Conservation (phyloP, 1,140 invertebrate genomes). For the Drosophila teissieri region DNA sequence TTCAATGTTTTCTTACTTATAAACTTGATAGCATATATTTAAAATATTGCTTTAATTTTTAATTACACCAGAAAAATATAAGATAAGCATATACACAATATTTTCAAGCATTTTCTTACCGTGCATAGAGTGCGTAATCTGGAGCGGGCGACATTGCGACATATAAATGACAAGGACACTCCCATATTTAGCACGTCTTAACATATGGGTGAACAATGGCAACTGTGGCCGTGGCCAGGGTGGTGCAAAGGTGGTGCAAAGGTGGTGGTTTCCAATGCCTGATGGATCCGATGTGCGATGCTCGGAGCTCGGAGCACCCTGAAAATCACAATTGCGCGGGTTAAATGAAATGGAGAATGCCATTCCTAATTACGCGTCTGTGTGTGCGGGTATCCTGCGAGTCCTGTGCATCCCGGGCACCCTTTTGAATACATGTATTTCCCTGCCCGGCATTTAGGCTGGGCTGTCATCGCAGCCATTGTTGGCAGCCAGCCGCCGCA, state of each 20-base stretch:
- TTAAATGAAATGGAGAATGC: constrained; percentile 84
- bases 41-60: no score
- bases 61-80: no score
- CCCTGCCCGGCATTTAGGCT: constrained; percentile 53
- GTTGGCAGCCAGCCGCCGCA: constrained; percentile 59
- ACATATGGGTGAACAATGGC: constrained; percentile 63
- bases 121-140: constrained; percentile 45
- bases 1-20: no score
- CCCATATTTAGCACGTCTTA: constrained; percentile 84
- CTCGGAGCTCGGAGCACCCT: constrained; percentile 51
- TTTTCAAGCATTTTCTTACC: not conserved
- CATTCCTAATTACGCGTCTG: constrained; percentile 78
- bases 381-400: constrained; percentile 18
- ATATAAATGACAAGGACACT: constrained; percentile 84
- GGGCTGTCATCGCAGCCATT: constrained; percentile 83
- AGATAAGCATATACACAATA: no score
- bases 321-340: constrained; percentile 63
- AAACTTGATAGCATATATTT: no score
- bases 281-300: not conserved
- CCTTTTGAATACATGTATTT: constrained; percentile 49
- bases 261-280: constrained; percentile 26
- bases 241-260: constrained; percentile 34
- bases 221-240: constrained; percentile 66
- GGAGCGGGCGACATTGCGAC: constrained; percentile 64
- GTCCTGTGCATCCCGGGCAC: constrained; percentile 53